Conservation (phyloP, 2,888 invertebrate species). For the Polietes domitor region DNA sequence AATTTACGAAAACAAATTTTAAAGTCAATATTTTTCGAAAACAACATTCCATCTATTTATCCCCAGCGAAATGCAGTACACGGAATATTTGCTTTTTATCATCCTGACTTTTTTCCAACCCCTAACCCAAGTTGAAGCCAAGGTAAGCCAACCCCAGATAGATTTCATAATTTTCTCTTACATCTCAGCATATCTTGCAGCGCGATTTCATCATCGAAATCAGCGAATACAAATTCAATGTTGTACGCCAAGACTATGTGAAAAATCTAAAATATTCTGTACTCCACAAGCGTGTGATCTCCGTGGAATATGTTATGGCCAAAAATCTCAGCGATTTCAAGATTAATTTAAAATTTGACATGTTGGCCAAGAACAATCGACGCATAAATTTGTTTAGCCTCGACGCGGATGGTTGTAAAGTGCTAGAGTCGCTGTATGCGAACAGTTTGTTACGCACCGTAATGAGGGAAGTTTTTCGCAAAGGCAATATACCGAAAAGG, state of each 20-base stretch:
- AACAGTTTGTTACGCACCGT: background rate
- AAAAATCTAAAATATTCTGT: constrained; percentile 19
- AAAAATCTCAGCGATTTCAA: constrained; percentile 39
- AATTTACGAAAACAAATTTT: no score
- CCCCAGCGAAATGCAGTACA: no score
- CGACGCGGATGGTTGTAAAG: constrained; percentile 69
- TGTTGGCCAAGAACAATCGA: constrained; percentile 67
- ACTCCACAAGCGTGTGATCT: background rate
- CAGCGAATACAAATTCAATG: background rate
- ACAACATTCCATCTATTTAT: no score
- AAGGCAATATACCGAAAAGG: constrained; percentile 67
- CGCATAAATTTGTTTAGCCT: constrained; percentile 57
- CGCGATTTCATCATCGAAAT: background rate
- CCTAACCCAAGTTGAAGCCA: background rate
- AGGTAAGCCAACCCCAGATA: background rate
- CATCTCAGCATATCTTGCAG: background rate
- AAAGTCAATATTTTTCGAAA: no score
- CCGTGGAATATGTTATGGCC: background rate
- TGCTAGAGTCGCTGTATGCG: constrained; percentile 46
- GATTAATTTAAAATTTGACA: constrained; percentile 46
- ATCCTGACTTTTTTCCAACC: no score
- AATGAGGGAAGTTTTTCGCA: background rate
- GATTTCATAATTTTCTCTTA: no score
- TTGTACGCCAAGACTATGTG: background rate
- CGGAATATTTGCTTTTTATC: no score